phyloP scores from a whole-genome alignment of 2,888 invertebrate species.

The Athripsodes cinereus region DNA sequence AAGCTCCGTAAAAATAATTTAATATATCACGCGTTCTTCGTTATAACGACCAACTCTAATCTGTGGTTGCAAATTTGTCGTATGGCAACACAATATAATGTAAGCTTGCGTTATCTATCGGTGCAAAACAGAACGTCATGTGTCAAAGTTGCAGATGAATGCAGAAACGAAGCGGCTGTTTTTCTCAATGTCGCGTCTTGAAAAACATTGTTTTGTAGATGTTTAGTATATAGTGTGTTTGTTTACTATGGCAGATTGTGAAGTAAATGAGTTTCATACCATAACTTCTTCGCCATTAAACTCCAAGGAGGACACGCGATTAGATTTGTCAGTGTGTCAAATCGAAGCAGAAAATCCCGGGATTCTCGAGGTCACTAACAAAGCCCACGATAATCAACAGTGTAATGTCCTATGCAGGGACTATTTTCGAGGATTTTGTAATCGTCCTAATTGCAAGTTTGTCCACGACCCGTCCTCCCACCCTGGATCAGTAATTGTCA shows the following conservation, averaged over 20 bases:
- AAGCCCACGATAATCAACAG: neutral
- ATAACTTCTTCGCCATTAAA: neutral
- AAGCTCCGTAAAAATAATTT: too few species aligned
- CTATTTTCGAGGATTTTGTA: neutral
- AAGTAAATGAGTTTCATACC: neutral
- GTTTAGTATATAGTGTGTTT: neutral
- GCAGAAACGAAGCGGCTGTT: neutral
- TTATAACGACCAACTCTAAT: too few species aligned
- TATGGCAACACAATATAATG: neutral
- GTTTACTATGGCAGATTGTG: slow-evolving; percentile 1
- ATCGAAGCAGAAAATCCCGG: neutral
- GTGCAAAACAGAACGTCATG: neutral
- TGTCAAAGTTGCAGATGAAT: neutral
- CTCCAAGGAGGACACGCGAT: neutral
- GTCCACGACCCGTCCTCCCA: neutral
- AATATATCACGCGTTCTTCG: too few species aligned
- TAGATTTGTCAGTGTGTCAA: neutral
- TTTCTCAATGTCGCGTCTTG: neutral
- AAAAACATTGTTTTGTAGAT: neutral
- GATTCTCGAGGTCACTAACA: neutral
- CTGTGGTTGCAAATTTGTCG: neutral
- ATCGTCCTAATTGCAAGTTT: neutral
- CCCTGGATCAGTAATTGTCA: neutral
- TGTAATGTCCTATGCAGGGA: neutral
- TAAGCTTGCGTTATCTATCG: neutral